Conservation (phyloP, 2,113 vertebrate genomes). For the Puma concolor region DNA sequence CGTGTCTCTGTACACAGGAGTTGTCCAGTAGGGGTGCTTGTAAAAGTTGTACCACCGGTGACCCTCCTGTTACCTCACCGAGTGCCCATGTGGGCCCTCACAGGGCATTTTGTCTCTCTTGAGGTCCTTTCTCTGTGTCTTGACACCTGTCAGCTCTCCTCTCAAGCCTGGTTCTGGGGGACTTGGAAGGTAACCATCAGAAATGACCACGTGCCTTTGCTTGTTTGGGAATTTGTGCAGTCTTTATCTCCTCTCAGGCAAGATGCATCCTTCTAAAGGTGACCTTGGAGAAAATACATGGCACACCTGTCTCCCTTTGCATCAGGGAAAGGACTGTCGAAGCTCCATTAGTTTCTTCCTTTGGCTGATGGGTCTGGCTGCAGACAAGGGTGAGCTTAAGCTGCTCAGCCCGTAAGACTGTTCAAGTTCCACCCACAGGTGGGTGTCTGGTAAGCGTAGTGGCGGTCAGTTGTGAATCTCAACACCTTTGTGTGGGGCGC, state of each 20-base stretch:
- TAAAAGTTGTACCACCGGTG: background rate
- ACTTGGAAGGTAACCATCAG: background rate
- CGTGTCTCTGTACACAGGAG: background rate
- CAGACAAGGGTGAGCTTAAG: background rate
- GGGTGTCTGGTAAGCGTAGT: background rate
- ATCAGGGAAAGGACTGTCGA: background rate
- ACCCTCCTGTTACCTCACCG: background rate
- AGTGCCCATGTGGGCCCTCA: background rate
- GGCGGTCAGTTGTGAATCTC: background rate
- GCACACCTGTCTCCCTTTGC: background rate
- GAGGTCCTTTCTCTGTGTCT: background rate
- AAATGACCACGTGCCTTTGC: background rate
- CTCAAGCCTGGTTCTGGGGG: background rate
- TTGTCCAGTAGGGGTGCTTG: background rate
- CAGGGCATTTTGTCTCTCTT: background rate
- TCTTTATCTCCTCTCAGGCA: background rate
- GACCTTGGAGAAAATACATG: background rate
- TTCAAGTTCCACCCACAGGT: background rate
- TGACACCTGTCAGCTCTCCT: background rate
- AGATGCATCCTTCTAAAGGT: background rate
- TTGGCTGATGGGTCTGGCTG: background rate
- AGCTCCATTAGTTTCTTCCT: background rate
- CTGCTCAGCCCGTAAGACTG: background rate
- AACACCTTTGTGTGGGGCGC: fast-evolving
- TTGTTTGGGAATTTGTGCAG: background rate